Evolutionary conservation across 2,797 vertebrate species (phyloP), one percentile per base, ranked within the genome.

Genomic region (Enteromius fasciolatus): DNA sequence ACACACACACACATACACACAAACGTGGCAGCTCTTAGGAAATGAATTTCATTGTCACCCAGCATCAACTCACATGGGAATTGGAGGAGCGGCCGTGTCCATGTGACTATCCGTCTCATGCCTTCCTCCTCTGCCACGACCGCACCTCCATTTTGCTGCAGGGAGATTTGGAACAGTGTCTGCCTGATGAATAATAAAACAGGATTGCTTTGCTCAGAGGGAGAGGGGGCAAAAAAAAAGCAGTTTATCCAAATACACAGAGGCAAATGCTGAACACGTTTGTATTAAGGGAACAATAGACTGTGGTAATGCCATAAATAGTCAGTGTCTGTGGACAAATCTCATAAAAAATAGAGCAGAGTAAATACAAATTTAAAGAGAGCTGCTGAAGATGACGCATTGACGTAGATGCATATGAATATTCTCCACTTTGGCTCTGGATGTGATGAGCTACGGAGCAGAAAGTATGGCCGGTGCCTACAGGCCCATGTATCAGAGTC

Each of bases 1-100:
- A 50, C 18, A 9, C 50, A 54, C 59, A 76, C 84, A 52, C 76
- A 50, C n/a, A 54, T 76, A 83, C 85, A 83, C 85, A 86, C 44
- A 83, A 59, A 85, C 44, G 83, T 44, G 54, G 68, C 18, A 72
- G 78, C 69, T 82, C 82, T 82, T 83, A 76, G 76, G 84, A 90
- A 91, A 89, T 88, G 81, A 87, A 88, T 90, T 86, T 86, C 66
- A 82, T 86, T 90, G 89, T 87, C 89, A 88, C 80, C 83, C 81
- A 63, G 84, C 83, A 31, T 86, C 88, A 85, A 83, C 78, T 81
- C 88, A 81, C 88, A 82, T 41, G 88, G 82, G 87, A 86, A 80
- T 82, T 81, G 84, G 81, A 87, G 84, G 83, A 88, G 84, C 64
- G 70, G 31, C 44, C n/a, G 59, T 76, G 80, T 86, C 86, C 87